phyloP scores from a whole-genome alignment of 2,888 invertebrate genomes.

The Cantharis lateralis region DNA sequence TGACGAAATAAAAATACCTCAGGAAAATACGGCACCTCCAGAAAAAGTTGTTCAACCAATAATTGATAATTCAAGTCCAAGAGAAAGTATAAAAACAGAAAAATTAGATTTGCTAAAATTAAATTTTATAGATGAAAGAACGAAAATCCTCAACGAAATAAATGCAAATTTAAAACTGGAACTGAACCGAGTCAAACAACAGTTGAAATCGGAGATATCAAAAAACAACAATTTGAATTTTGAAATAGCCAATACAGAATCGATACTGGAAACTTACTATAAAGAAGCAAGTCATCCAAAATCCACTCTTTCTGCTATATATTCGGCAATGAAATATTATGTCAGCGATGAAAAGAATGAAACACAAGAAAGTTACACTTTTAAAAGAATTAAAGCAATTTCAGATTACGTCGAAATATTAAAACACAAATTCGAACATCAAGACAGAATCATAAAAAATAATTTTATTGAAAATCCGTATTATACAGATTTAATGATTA shows the following conservation, averaged over 20 bases:
- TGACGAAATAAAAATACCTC: background rate
- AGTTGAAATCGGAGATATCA: conserved; percentile 9
- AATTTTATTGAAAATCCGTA: conserved; percentile 24
- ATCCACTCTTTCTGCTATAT: conserved; percentile 5
- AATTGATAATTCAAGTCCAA: background rate
- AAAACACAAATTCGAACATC: conserved; percentile 19
- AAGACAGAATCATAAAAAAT: conserved; percentile 20
- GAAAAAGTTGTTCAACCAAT: background rate
- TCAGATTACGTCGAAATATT: conserved; percentile 17
- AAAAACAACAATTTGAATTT: conserved; percentile 18
- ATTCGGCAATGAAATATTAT: conserved; percentile 15
- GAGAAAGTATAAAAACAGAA: background rate
- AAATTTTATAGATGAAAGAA: conserved; percentile 16
- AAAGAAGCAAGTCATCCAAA: conserved; percentile 17
- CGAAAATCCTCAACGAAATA: conserved; percentile 16
- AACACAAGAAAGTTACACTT: conserved; percentile 10
- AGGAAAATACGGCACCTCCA: background rate
- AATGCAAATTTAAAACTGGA: conserved; percentile 17
- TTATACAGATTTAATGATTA: conserved; percentile 13
- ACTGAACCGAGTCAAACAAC: conserved; percentile 6
- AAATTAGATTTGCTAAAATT: background rate
- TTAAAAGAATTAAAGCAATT: conserved; percentile 14
- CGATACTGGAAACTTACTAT: conserved; percentile 13
- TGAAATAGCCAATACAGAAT: conserved; percentile 23
- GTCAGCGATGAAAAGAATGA: background rate